Percentiles rank a stretch among this genome's conserved stretches.
Conservation (phyloP, 2,113 vertebrate genomes). For the Orientallactaga bullata region DNA sequence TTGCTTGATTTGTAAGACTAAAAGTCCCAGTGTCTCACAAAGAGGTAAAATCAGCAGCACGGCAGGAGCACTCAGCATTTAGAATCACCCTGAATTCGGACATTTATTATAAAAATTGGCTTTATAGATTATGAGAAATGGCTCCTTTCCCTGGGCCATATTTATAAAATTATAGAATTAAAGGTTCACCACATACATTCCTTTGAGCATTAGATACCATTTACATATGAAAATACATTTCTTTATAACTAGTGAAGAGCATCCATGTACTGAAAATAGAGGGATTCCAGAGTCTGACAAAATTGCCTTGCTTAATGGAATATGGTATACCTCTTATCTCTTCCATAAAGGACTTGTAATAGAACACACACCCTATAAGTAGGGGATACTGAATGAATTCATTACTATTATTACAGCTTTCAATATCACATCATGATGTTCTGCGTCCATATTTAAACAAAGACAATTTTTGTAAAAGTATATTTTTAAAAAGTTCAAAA, state of each 20-base stretch:
- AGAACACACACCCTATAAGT: neutral
- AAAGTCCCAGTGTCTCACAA: neutral
- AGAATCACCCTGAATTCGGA: conserved; percentile 26
- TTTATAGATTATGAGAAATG: neutral
- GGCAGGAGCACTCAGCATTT: neutral
- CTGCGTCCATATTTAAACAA: neutral
- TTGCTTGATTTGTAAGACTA: neutral
- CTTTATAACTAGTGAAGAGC: neutral
- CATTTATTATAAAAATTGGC: conserved; percentile 27
- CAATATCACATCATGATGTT: neutral
- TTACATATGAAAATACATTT: neutral
- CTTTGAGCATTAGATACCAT: neutral
- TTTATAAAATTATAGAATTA: conserved; percentile 36
- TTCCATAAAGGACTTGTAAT: neutral
- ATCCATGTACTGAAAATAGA: neutral
- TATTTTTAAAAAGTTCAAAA: conserved; percentile 50
- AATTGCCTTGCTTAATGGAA: neutral
- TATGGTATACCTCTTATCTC: neutral
- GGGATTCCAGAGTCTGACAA: neutral
- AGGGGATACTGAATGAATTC: neutral
- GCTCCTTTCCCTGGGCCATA: neutral
- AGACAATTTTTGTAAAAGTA: neutral
- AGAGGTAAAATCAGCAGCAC: neutral
- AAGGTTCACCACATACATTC: neutral
- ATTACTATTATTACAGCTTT: neutral